These are phyloP conservation scores for Oncorhynchus gorbuscha DNA, from an alignment of 2,113 vertebrate genomes.

Conservation along the genomic window DNA sequence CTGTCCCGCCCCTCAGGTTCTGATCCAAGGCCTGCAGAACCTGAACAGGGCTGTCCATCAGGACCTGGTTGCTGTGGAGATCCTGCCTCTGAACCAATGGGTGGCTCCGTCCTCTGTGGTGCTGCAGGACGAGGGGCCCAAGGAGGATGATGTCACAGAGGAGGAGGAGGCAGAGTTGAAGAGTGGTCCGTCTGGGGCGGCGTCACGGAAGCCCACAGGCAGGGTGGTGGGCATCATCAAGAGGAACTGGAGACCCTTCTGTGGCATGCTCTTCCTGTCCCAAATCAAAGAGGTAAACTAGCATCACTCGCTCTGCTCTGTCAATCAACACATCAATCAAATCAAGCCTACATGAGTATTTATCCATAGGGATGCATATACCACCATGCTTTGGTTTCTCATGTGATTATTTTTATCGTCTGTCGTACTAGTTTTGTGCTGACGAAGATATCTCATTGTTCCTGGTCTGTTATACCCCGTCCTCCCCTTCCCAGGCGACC, in stretches of 20 bases:
- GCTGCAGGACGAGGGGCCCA: constrained; percentile 87
- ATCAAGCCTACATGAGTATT: too few species aligned
- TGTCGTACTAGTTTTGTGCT: neutral
- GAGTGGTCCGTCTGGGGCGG: constrained; percentile 60
- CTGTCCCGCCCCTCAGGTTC: constrained; percentile 72
- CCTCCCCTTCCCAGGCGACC: constrained; percentile 77
- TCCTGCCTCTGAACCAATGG: constrained; percentile 84
- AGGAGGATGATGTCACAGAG: constrained; percentile 81
- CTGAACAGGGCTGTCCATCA: constrained; percentile 92
- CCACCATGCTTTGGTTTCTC: too few species aligned
- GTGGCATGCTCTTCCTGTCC: constrained; percentile 92
- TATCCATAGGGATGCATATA: too few species aligned
- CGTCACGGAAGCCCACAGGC: constrained; percentile 83
- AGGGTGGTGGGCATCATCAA: constrained; percentile 94
- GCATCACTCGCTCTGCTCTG: too few species aligned
- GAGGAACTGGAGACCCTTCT: constrained; percentile 93
- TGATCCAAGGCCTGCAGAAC: constrained; percentile 90
- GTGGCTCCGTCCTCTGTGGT: constrained; percentile 86
- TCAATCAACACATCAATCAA: neutral
- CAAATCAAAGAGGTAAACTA: constrained; percentile 89
- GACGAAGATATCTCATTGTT: neutral
- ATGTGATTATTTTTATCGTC: neutral
- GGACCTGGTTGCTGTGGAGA: constrained; percentile 89
- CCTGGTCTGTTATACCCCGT: neutral
- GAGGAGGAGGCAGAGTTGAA: constrained; percentile 80